Evolutionary conservation across 2,113 vertebrate genomes (phyloP).

Genomic region (Psittacula cyanocephala): DNA sequence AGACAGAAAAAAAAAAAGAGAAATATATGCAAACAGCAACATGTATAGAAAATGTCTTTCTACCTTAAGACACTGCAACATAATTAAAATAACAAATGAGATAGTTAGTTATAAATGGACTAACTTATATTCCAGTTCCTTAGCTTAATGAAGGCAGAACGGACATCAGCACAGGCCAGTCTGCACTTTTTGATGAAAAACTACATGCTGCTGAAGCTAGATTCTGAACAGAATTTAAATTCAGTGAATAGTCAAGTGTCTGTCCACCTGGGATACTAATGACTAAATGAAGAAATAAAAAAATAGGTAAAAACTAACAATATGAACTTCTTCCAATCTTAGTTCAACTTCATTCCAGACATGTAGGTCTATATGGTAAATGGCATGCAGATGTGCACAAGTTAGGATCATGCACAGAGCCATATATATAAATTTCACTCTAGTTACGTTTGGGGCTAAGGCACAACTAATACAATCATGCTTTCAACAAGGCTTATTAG

Average conservation of each 20-base stretch:
- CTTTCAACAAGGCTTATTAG: neutral
- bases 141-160: neutral
- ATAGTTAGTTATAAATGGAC: neutral
- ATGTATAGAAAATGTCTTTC: accelerated
- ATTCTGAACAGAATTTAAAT: neutral
- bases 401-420: neutral
- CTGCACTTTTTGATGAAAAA: neutral
- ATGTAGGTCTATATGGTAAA: neutral
- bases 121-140: neutral
- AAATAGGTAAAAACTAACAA: neutral
- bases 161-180: accelerated
- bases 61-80: neutral
- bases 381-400: neutral
- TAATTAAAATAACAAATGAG: neutral
- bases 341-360: neutral
- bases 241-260: neutral
- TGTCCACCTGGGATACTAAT: neutral
- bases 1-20: neutral
- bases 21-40: neutral
- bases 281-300: neutral
- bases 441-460: neutral
- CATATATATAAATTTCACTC: neutral
- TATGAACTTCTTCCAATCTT: neutral
- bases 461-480: neutral
- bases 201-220: neutral